Percentiles rank a stretch among this genome's conserved stretches.
Evolutionary conservation across 1,140 invertebrate genomes (phyloP).

Genomic region (Drosophila tani): DNA sequence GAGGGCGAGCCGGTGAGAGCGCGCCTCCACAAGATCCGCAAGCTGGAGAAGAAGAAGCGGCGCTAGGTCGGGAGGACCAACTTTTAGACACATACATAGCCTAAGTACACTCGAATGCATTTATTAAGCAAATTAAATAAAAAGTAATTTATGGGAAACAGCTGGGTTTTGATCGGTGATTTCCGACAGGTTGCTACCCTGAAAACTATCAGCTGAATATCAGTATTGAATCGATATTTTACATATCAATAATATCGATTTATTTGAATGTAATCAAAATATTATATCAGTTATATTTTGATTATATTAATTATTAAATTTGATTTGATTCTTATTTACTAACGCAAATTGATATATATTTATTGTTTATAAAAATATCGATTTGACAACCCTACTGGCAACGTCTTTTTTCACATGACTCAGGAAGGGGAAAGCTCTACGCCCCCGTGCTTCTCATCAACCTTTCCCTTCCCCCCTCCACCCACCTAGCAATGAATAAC

Average conservation of each 20-base stretch:
- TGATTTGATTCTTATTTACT: no score
- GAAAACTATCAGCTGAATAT: neutral
- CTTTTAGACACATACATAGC: conserved; percentile 10
- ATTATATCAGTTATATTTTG: neutral
- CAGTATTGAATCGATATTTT: neutral
- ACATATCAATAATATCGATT: neutral
- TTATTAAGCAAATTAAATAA: conserved; percentile 24
- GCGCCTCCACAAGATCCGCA: conserved; percentile 77
- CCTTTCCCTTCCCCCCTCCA: neutral
- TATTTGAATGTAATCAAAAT: no score
- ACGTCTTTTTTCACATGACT: conserved; percentile 61
- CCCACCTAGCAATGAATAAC: neutral
- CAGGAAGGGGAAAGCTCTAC: conserved; percentile 57
- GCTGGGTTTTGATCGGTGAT: conserved; percentile 12
- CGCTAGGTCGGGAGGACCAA: conserved; percentile 50
- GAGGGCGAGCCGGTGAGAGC: conserved; percentile 45
- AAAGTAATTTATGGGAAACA: conserved; percentile 6
- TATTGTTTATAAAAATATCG: neutral
- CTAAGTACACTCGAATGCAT: conserved; percentile 45
- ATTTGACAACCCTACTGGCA: conserved; percentile 5
- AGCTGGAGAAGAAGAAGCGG: conserved; percentile 79
- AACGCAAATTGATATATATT: no score
- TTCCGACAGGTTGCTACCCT: conserved; percentile 35
- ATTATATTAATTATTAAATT: no score
- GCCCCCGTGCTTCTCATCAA: conserved; percentile 9